Evolutionary conservation across 2,888 invertebrate genomes (phyloP).

Genomic region (Luffia ferchaultella): DNA sequence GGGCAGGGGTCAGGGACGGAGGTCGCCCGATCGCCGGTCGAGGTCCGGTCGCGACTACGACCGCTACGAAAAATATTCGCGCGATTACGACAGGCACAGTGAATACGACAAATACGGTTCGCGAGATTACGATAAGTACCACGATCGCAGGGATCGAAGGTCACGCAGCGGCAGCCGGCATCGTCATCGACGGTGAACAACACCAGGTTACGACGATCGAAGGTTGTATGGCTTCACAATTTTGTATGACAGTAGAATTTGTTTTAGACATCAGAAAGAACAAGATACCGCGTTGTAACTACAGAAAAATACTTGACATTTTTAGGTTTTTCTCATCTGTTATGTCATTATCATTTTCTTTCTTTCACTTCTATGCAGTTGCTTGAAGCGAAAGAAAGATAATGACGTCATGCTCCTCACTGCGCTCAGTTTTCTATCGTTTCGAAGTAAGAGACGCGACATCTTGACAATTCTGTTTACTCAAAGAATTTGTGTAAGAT

Average conservation of each 20-base stretch:
- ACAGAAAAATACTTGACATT: too few relatives aligned
- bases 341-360: too few relatives aligned
- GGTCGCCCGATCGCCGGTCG: constrained; percentile 34
- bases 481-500: too few relatives aligned
- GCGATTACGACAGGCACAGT: constrained; percentile 6
- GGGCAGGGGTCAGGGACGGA: background rate
- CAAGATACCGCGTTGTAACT: too few relatives aligned
- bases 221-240: constrained; percentile 46
- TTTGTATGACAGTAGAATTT: constrained; percentile 1
- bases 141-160: constrained; percentile 31
- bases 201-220: constrained; percentile 40
- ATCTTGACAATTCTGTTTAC: too few relatives aligned
- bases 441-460: too few relatives aligned
- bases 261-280: too few relatives aligned
- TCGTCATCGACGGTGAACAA: constrained; percentile 54
- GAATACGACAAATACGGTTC: constrained; percentile 8
- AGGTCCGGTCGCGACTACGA: constrained; percentile 24
- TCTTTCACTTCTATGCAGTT: too few relatives aligned
- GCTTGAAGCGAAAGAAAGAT: too few relatives aligned
- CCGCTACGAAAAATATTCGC: constrained; percentile 20
- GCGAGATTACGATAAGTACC: constrained; percentile 48
- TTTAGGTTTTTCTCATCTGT: too few relatives aligned
- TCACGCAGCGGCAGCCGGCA: constrained; percentile 41
- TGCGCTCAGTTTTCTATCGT: too few relatives aligned
- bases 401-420: too few relatives aligned